These are phyloP conservation scores for Sinotaia quadrata DNA, from an alignment of 2,888 invertebrate species.

Conservation along the genomic window DNA sequence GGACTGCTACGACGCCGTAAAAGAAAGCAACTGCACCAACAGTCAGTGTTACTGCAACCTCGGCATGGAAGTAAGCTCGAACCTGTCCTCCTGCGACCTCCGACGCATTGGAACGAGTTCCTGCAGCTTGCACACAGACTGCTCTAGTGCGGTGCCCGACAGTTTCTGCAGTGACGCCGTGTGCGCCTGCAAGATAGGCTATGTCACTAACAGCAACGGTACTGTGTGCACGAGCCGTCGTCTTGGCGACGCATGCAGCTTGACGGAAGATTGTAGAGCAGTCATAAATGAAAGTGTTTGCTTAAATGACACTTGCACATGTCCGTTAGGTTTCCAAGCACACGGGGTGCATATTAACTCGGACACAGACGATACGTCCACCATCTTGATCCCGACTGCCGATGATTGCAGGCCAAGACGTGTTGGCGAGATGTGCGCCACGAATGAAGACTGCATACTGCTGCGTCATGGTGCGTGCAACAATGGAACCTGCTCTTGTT, in stretches of 20 bases:
- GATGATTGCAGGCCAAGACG: not conserved
- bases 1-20: constrained; percentile 48
- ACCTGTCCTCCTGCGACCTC: not conserved
- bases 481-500: not conserved
- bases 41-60: constrained; percentile 13
- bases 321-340: constrained; percentile 23
- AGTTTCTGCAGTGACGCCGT: constrained; percentile 22
- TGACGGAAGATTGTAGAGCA: constrained; percentile 20
- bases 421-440: not conserved
- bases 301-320: not conserved
- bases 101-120: constrained; percentile 4
- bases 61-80: constrained; percentile 4
- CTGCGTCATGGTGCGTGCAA: not conserved
- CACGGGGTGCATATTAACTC: not conserved
- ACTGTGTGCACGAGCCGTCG: not conserved
- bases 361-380: not conserved
- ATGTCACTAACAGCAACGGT: not conserved
- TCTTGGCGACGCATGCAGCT: constrained; percentile 22
- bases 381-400: not conserved
- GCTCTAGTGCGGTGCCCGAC: not conserved
- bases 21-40: constrained; percentile 40
- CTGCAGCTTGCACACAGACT: constrained; percentile 3
- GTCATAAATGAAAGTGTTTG: constrained; percentile 27
- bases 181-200: constrained; percentile 26
- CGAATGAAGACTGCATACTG: not conserved